Base-by-base conservation (phyloP, 2,797 vertebrate species). In the Microtus californicus region DNA sequence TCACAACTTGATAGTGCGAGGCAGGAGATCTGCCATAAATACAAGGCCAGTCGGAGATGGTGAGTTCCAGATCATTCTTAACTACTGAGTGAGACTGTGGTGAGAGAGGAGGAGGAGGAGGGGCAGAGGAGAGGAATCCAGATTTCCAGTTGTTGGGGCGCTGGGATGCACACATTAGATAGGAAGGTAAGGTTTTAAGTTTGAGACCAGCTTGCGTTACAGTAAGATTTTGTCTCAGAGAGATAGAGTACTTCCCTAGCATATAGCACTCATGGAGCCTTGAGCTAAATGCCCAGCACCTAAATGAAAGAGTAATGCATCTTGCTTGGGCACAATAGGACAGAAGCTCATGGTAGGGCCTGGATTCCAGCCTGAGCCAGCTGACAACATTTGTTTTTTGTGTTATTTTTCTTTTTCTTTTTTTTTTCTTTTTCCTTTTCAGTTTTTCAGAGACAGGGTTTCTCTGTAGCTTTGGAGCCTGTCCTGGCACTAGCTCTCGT, bases 321-420 rank as follows among this genome's bases (percentile, higher is more conserved):
- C 99, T 97, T 99, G 99, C 43, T 98, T 99, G 87, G 99, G 99
- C 96, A 98, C 98, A 77, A 99, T 85, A 5, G 80, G 85, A 12
- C 51, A 85, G 83, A 87, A 81, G 87, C 12, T 43, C 43, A 54
- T 67, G 86, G 81, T 76, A 2, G 78, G 27, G 15, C 27, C 37
- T 77, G 10, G 63, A 67, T 77, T 14, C 65, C 8, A 40, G 91
- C 80, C 23, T 14, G 43, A 69, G 67, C 40, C 17, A 56, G 48
- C 91, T 76, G 45, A 96, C 56, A 27, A 82, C 10, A 54, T 54
- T 65, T 88, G 31, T n/a, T 63, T 13, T n/a, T n/a, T n/a, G n/a
- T n/a, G n/a, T n/a, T n/a, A n/a, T n/a, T n/a, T n/a, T n/a, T n/a
- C n/a, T n/a, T n/a, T n/a, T n/a, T n/a, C n/a, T n/a, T n/a, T n/a